Conservation (phyloP, 2,888 invertebrate genomes). For the Pseudoips prasinana region DNA sequence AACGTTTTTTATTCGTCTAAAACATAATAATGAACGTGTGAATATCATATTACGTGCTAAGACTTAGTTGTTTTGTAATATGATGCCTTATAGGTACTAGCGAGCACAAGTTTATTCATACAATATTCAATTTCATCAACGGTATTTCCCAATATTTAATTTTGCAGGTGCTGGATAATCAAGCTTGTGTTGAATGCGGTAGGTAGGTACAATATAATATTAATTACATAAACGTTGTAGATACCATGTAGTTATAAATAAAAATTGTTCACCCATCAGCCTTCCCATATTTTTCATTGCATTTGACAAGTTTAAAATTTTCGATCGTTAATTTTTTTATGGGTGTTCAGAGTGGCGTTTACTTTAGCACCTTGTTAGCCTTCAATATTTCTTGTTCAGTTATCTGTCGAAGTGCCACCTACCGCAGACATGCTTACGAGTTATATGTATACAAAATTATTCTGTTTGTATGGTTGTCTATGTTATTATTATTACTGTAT, state of each 20-base stretch:
- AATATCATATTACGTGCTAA: too few relatives aligned
- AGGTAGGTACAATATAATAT: background rate
- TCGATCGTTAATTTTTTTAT: slow-evolving; percentile 59
- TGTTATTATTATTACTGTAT: too few relatives aligned
- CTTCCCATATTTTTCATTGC: slow-evolving; percentile 37
- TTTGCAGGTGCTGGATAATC: background rate
- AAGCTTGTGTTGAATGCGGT: background rate
- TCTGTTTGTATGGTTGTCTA: slow-evolving; percentile 1
- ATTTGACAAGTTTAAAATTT: slow-evolving; percentile 48
- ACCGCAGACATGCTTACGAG: slow-evolving; percentile 54
- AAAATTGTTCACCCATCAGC: slow-evolving; percentile 19
- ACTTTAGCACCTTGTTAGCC: slow-evolving; percentile 75
- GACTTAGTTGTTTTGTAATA: too few relatives aligned
- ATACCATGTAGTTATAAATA: slow-evolving; percentile 8
- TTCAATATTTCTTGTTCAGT: slow-evolving; percentile 53
- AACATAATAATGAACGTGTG: too few relatives aligned
- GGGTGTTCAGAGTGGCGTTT: slow-evolving; percentile 63
- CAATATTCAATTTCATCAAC: too few relatives aligned
- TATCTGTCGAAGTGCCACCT: slow-evolving; percentile 53
- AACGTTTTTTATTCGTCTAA: too few relatives aligned
- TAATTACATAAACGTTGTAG: slow-evolving; percentile 5
- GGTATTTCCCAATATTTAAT: too few relatives aligned
- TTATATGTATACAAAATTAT: slow-evolving; percentile 22
- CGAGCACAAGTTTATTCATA: too few relatives aligned
- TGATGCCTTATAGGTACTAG: too few relatives aligned